Conservation (phyloP, 1,140 invertebrate species). For the Coenobita brevimanus region DNA sequence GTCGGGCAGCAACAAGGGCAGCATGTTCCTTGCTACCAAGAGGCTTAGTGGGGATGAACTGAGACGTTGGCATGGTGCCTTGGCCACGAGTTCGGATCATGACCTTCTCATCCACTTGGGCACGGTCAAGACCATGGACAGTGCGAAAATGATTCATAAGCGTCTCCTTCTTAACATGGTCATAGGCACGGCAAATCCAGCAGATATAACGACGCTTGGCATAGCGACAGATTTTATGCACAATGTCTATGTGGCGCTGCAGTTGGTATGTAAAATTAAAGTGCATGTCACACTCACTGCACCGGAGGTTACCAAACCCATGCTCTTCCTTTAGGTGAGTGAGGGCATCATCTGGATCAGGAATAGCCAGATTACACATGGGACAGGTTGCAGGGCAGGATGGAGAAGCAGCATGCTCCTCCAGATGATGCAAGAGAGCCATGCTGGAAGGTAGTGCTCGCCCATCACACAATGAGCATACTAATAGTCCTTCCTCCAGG, state of each 20-base stretch:
- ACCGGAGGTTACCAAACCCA: slow-evolving; percentile 63
- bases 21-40: slow-evolving; percentile 62
- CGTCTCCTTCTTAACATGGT: slow-evolving; percentile 69
- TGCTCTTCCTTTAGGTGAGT: slow-evolving; percentile 69
- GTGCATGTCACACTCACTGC: slow-evolving; percentile 68
- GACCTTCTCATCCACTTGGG: slow-evolving; percentile 66
- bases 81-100: slow-evolving; percentile 69
- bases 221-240: slow-evolving; percentile 67
- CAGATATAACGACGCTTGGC: slow-evolving; percentile 69
- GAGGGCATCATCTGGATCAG: slow-evolving; percentile 43
- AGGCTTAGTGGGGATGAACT: slow-evolving; percentile 69
- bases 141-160: slow-evolving; percentile 69
- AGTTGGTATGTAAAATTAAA: slow-evolving; percentile 69
- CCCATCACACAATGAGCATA: slow-evolving; percentile 68
- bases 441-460: slow-evolving; percentile 63
- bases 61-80: slow-evolving; percentile 69
- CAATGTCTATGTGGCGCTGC: slow-evolving; percentile 68
- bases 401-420: slow-evolving; percentile 59
- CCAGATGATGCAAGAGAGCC: slow-evolving; percentile 66
- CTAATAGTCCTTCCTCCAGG: slow-evolving; percentile 65
- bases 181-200: slow-evolving; percentile 69
- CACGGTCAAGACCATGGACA: slow-evolving; percentile 57
- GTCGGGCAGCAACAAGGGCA: neutral
- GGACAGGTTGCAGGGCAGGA: slow-evolving; percentile 59
- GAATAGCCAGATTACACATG: slow-evolving; percentile 59